A percentile compares a stretch with the other conserved stretches of the same genome.
phyloP scores from a whole-genome alignment of 1,140 invertebrate species.

The Hyles euphorbiae region DNA sequence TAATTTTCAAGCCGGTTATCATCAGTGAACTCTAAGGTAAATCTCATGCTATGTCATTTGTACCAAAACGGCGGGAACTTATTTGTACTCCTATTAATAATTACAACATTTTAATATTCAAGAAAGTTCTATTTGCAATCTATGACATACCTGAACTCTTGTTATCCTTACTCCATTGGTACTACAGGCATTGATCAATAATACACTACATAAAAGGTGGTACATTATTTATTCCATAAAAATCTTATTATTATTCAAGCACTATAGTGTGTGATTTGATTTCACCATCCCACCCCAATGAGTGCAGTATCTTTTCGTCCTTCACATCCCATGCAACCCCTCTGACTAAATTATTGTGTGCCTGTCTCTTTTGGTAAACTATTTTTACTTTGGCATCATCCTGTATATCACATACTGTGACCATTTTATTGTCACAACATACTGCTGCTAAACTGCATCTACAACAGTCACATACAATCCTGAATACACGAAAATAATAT shows the following conservation, averaged over 20 bases:
- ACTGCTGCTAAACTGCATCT: conserved; percentile 56
- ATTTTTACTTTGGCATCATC: conserved; percentile 36
- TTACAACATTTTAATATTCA: no score
- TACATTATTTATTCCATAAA: not conserved
- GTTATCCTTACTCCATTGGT: no score
- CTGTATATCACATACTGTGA: conserved; percentile 49
- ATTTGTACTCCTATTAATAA: no score
- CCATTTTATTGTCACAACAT: conserved; percentile 66
- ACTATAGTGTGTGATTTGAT: conserved; percentile 41
- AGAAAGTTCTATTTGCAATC: no score
- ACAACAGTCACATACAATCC: conserved; percentile 20
- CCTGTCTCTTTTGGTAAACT: conserved; percentile 49
- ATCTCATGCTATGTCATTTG: no score
- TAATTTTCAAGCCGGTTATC: no score
- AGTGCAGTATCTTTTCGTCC: conserved; percentile 43
- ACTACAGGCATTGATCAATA: not conserved
- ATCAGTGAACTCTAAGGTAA: no score
- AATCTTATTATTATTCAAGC: not conserved
- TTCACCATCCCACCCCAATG: conserved; percentile 63
- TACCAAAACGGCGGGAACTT: no score
- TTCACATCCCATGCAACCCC: conserved; percentile 54
- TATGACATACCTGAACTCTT: no score
- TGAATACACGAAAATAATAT: no score
- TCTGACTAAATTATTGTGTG: conserved; percentile 58
- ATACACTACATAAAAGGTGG: not conserved